Conservation (phyloP, 2,797 vertebrate species). For the Lepus oiostolus region DNA sequence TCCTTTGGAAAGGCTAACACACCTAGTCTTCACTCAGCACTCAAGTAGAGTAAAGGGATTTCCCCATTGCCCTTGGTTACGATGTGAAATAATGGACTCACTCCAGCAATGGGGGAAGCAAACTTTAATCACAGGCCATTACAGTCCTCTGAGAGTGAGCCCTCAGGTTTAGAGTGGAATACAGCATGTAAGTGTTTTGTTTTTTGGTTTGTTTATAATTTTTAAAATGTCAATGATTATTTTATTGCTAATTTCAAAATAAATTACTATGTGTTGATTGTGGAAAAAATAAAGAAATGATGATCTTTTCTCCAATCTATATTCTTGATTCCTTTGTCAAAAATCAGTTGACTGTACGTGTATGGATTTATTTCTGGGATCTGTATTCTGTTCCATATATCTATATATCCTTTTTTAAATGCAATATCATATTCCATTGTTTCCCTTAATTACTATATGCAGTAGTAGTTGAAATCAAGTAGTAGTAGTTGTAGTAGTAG, state of each 20-base stretch:
- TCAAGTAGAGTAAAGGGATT: constrained; percentile 57
- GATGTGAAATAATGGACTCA: constrained; percentile 39
- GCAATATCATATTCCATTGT: too few species aligned
- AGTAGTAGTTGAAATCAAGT: too few species aligned
- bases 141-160: not conserved
- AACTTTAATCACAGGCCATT: not conserved
- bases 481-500: too few species aligned
- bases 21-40: rapidly evolving
- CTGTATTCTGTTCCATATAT: too few species aligned
- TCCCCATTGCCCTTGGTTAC: constrained; percentile 29
- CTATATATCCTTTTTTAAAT: too few species aligned
- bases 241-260: constrained; percentile 85
- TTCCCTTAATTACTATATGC: too few species aligned
- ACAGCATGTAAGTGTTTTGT: constrained; percentile 65
- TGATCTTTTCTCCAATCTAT: too few species aligned
- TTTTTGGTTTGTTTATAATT: constrained; percentile 36
- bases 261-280: constrained; percentile 83
- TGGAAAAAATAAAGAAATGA: not conserved
- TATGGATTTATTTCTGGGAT: too few species aligned
- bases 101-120: not conserved
- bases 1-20: not conserved
- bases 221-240: constrained; percentile 82
- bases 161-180: constrained; percentile 18
- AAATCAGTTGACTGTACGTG: too few species aligned
- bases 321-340: too few species aligned